Conservation (phyloP, 2,888 invertebrate genomes). For the Chorisops tibialis region DNA sequence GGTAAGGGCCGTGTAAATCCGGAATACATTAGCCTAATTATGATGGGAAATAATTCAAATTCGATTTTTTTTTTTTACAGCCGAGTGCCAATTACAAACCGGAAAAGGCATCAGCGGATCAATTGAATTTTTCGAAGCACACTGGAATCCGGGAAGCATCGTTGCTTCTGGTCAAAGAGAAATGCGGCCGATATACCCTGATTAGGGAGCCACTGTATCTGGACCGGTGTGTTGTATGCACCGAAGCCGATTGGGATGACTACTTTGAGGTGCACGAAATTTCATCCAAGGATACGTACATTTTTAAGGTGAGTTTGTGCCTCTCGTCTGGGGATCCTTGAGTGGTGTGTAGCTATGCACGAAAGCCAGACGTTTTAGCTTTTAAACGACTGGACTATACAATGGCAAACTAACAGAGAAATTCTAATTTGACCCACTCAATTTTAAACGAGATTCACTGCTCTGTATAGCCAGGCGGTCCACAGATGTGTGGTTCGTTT, state of each 20-base stretch:
- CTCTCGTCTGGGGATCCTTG: background rate
- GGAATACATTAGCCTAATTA: background rate
- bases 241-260: conserved; percentile 87
- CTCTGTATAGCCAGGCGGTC: too few species aligned
- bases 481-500: too few species aligned
- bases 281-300: conserved; percentile 86
- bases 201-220: conserved; percentile 87
- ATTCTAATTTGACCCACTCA: too few species aligned
- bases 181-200: conserved; percentile 80
- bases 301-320: conserved; percentile 74
- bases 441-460: too few species aligned
- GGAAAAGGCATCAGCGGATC: conserved; percentile 62
- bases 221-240: conserved; percentile 83
- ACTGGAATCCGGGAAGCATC: conserved; percentile 84
- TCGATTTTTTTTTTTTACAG: conserved; percentile 49
- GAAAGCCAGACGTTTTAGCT: too few species aligned
- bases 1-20: conserved; percentile 54
- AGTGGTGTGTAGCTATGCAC: background rate
- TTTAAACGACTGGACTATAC: too few species aligned
- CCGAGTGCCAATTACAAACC: conserved; percentile 68
- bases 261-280: conserved; percentile 95
- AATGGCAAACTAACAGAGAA: too few species aligned
- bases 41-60: background rate
- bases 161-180: conserved; percentile 82
- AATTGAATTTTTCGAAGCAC: conserved; percentile 65